Base-by-base conservation (phyloP, 2,113 vertebrate genomes). In the Pelecanoides urinatrix region DNA sequence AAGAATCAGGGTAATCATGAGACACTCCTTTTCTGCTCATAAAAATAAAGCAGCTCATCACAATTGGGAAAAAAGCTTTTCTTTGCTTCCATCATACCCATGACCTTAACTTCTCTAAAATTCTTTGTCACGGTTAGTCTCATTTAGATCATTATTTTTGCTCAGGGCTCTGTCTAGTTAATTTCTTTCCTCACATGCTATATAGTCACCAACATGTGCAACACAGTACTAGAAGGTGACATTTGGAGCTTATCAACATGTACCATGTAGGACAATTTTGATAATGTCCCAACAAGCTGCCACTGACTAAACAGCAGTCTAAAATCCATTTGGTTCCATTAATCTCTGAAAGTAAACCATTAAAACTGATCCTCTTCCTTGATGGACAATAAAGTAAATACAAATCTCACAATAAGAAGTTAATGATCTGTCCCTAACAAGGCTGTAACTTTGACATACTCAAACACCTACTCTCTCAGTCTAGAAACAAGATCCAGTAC, bases 391-490 rank as follows among this genome's bases (percentile, higher is more conserved):
- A 92, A 95, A 94, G 36, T 90, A 94, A 96, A 92, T 42, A 79
- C 9, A 95, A 96, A 77, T 42, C 29, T 80, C 79, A 75, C 79
- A 81, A 68, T 55, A 89, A 76, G 74, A 89, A 93, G 75, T 90
- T 96, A 90, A 94, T 92, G 88, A 93, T 83, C 88, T 93, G 75
- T 94, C 49, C 45, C 62, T 94, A 92, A 70, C 61, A 94, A 87
- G 76, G 52, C 34, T 87, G 49, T 89, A 89, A 61, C 70, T 78
- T 61, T 65, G 82, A 84, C 0, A 0, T 53, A 74, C 30, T 78
- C 47, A n/a, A 71, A 36, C 34, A 81, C 55, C 49, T 59, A 58
- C 26, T 63, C 45, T 79, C 58, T 79, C 32, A 56, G 47, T 68
- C 66, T 61, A 87, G 86, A 86, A 96, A 93, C 26, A 67, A 77